Percentiles rank a stretch among this genome's conserved stretches.
phyloP scores from a whole-genome alignment of 1,140 invertebrate genomes.

The Leptinotarsa texana region DNA sequence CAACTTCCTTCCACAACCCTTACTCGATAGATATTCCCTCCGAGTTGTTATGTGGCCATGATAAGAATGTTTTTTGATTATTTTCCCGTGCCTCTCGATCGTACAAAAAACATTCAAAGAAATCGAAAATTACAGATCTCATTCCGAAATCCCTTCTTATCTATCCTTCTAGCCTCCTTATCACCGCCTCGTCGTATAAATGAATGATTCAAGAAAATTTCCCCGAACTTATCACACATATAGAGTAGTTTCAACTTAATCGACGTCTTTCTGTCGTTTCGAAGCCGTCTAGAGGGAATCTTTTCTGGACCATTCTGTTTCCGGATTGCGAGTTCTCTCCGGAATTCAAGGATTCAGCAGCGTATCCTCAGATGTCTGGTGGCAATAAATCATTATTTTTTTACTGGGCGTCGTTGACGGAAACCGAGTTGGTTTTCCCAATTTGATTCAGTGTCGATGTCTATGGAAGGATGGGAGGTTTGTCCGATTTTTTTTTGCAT shows the following conservation, averaged over 20 bases:
- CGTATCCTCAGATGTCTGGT: not conserved
- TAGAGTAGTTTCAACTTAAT: slow-evolving; percentile 1
- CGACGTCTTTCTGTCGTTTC: slow-evolving; percentile 4
- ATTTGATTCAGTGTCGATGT: not conserved
- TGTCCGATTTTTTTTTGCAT: too few species aligned
- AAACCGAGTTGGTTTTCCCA: not conserved
- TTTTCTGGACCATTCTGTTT: slow-evolving; percentile 1
- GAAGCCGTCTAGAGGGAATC: not conserved
- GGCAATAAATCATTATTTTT: slow-evolving; percentile 3
- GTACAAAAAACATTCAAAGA: slow-evolving; percentile 1
- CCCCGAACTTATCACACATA: not conserved
- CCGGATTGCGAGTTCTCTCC: not conserved
- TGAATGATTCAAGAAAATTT: slow-evolving; percentile 6
- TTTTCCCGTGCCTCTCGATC: not conserved
- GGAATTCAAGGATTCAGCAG: not conserved
- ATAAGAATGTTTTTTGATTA: not conserved
- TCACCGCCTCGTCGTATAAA: slow-evolving; percentile 5
- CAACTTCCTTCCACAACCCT: not conserved
- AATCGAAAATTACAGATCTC: slow-evolving; percentile 6
- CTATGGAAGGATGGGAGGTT: too few species aligned
- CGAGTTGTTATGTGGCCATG: not conserved
- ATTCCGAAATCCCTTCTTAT: not conserved
- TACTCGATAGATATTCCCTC: not conserved
- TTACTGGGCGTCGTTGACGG: not conserved
- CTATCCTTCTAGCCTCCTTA: slow-evolving; percentile 4